A percentile compares a stretch with the other conserved stretches of the same genome.
phyloP scores from a whole-genome alignment of 2,888 invertebrate genomes.

The Hoplodrina ambigua region DNA sequence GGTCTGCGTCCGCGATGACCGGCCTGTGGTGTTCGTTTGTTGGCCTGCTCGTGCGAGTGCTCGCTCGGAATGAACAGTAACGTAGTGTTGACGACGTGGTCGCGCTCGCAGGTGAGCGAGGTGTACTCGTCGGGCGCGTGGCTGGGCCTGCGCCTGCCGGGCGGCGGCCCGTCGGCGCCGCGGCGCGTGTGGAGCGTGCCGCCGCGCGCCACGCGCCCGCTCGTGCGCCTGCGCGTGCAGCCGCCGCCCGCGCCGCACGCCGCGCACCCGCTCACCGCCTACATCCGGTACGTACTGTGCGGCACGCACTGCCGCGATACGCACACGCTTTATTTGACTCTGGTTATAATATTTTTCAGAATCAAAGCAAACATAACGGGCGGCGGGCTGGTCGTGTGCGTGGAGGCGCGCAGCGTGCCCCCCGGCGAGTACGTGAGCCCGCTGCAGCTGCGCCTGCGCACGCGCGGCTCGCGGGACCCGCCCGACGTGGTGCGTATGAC shows the following conservation, averaged over 20 bases:
- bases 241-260: conserved; percentile 36
- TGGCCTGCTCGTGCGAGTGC: no score
- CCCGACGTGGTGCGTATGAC: conserved; percentile 70
- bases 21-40: no score
- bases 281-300: conserved; percentile 12
- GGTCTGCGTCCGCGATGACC: no score
- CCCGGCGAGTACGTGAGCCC: conserved; percentile 80
- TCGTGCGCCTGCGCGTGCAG: conserved; percentile 90
- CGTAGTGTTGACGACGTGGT: no score
- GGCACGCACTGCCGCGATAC: background rate
- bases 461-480: conserved; percentile 77
- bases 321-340: background rate
- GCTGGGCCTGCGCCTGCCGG: conserved; percentile 97
- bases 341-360: conserved; percentile 58
- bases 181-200: conserved; percentile 96
- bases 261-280: conserved; percentile 49
- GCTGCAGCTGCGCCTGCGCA: conserved; percentile 79
- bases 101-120: conserved; percentile 91
- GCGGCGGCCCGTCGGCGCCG: conserved; percentile 94
- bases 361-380: conserved; percentile 80
- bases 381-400: conserved; percentile 81
- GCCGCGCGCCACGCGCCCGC: conserved; percentile 96
- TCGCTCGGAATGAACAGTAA: no score
- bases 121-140: conserved; percentile 97
- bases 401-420: conserved; percentile 79